Conservation (phyloP, 2,113 vertebrate species). For the Seriola aureovittata region DNA sequence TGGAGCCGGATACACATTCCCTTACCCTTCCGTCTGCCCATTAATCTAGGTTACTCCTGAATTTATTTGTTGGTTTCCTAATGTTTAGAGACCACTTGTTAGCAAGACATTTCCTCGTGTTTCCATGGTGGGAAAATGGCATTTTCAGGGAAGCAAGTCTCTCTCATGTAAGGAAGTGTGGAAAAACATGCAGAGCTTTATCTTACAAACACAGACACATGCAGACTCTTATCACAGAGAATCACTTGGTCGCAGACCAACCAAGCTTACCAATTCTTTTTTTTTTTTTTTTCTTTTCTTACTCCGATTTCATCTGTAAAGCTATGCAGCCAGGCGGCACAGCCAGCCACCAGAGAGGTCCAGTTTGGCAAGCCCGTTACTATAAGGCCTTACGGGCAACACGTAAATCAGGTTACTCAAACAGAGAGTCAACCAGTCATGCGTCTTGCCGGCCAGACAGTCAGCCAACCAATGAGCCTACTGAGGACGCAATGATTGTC, state of each 20-base stretch:
- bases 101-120: constrained; percentile 11
- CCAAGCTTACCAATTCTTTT: constrained; percentile 40
- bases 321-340: constrained; percentile 36
- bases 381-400: constrained; percentile 30
- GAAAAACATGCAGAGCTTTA: constrained; percentile 51
- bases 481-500: constrained; percentile 16
- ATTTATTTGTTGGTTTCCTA: constrained; percentile 36
- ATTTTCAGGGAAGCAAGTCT: not conserved
- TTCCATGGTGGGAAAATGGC: constrained; percentile 9
- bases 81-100: constrained; percentile 43
- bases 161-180: constrained; percentile 27
- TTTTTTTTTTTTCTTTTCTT: constrained; percentile 7
- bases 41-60: constrained; percentile 48
- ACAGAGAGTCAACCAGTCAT: constrained; percentile 25
- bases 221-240: constrained; percentile 58
- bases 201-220: constrained; percentile 55
- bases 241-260: constrained; percentile 61
- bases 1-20: constrained; percentile 30
- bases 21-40: constrained; percentile 41
- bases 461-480: constrained; percentile 5
- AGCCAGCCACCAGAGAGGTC: constrained; percentile 20
- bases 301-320: constrained; percentile 60
- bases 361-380: constrained; percentile 27
- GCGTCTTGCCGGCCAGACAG: constrained; percentile 21
- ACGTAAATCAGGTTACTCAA: constrained; percentile 45